These are phyloP conservation scores for Iphiclides podalirius DNA, from an alignment of 2,888 invertebrate genomes.

Conservation along the genomic window DNA sequence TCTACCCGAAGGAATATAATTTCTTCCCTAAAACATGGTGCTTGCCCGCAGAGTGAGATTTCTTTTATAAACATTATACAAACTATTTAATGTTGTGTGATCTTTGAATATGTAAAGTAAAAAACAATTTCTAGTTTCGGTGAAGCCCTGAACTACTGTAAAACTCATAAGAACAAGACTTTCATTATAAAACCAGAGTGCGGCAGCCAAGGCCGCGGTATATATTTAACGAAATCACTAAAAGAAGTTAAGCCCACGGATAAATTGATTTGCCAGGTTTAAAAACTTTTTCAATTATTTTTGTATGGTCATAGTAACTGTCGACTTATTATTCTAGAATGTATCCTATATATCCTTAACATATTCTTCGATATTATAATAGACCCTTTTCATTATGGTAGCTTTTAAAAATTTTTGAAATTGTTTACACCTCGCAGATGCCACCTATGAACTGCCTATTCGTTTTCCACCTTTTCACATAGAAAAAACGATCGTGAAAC, in stretches of 20 bases:
- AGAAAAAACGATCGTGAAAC: too few relatives aligned
- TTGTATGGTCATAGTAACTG: too few relatives aligned
- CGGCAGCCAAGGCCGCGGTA: slow-evolving; percentile 94
- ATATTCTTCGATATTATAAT: too few relatives aligned
- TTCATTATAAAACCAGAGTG: slow-evolving; percentile 95
- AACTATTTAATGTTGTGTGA: not conserved
- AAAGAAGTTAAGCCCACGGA: slow-evolving; percentile 89
- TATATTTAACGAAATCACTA: slow-evolving; percentile 90
- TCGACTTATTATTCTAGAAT: too few relatives aligned
- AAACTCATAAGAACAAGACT: slow-evolving; percentile 85
- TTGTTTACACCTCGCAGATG: too few relatives aligned
- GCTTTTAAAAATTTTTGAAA: too few relatives aligned
- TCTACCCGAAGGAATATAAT: slow-evolving; percentile 93
- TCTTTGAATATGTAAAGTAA: not conserved
- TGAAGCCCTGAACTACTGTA: slow-evolving; percentile 86
- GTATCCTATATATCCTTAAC: too few relatives aligned
- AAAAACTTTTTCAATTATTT: slow-evolving; percentile 26
- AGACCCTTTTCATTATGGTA: too few relatives aligned
- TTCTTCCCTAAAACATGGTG: slow-evolving; percentile 97
- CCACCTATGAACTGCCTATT: too few relatives aligned
- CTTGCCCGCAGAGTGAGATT: slow-evolving; percentile 91
- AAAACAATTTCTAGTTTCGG: slow-evolving; percentile 77
- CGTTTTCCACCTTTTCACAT: too few relatives aligned
- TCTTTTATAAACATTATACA: too few relatives aligned
- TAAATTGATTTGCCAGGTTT: slow-evolving; percentile 92